Evolutionary conservation across 2,113 vertebrate species (phyloP).

Genomic region (Crotalus tigris): DNA sequence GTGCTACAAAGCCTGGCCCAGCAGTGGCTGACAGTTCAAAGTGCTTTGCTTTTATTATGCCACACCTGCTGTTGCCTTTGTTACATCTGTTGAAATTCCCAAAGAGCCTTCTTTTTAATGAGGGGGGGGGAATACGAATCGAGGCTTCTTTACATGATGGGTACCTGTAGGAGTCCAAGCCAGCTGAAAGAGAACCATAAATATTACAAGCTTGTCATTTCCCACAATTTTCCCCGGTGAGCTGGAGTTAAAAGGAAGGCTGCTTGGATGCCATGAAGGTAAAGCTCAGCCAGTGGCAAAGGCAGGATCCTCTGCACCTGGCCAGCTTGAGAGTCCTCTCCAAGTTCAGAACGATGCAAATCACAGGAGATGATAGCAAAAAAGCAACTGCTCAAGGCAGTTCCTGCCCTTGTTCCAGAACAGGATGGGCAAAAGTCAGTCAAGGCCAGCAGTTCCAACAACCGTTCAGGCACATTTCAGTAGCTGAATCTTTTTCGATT

Average conservation of each 20-base stretch:
- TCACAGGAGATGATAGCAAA: conserved; percentile 34
- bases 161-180: conserved; percentile 53
- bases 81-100: conserved; percentile 68
- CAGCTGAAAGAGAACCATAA: conserved; percentile 62
- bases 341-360: neutral
- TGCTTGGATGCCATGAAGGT: conserved; percentile 36
- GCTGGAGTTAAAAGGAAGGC: conserved; percentile 34
- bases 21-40: conserved; percentile 69
- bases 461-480: too few relatives aligned
- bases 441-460: neutral
- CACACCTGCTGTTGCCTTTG: conserved; percentile 62
- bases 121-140: conserved; percentile 51
- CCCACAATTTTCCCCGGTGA: conserved; percentile 52
- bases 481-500: neutral
- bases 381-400: conserved; percentile 26
- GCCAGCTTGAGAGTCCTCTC: neutral
- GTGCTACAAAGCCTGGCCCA: conserved; percentile 58
- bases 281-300: conserved; percentile 31
- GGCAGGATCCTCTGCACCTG: neutral
- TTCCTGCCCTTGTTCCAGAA: conserved; percentile 3
- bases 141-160: conserved; percentile 53
- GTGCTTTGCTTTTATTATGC: conserved; percentile 66
- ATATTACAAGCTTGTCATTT: conserved; percentile 65
- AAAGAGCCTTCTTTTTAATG: conserved; percentile 64
- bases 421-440: neutral